Base-by-base conservation (phyloP, 2,888 invertebrate genomes). In the Drosophila recens region DNA sequence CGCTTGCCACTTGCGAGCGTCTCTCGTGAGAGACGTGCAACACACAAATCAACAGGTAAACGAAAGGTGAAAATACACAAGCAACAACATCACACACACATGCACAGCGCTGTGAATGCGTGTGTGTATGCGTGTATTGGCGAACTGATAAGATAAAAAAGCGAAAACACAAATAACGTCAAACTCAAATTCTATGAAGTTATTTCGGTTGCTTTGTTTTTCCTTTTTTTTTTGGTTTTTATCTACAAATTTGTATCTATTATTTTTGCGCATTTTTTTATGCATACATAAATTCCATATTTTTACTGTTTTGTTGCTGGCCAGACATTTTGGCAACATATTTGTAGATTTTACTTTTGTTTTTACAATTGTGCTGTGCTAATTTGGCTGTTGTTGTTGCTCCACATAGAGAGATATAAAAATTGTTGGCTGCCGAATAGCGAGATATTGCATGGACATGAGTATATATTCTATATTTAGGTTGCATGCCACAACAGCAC, bases 381-480 rank as follows among this genome's bases (percentile, higher is more conserved):
- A 59, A 66, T 66, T 59, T 66, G n/a, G 11, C 5, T 45, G 17
- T n/a, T 45, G 27, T 38, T 57, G 34, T 46, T 62, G 59, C 49
- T 57, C 59, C 53, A 69, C 67, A 72, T 48, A 43, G 62, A 64
- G 52, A 75, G 51, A 63, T 34, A 51, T 27, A 27, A 27, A 51
- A 52, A 63, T 23, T 57, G 45, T 48, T 57, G 62, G 15, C 49
- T 48, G 54, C 43, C 43, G 42, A 49, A 53, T 33, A 56, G 64
- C 45, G 51, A 61, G 65, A 57, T 73, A 61, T 64, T 46, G 52
- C 45, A 30, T 64, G 67, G 42, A 45, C 59, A 49, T 57, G 64
- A 68, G 69, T 71, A 52, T 72, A 78, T 72, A 75, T 84, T 90
- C 90, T 90, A 90, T 89, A 90, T 90, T 91, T 90, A 90, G 90